Conservation (phyloP, 2,888 invertebrate species). For the Notocelia uddmanniana region DNA sequence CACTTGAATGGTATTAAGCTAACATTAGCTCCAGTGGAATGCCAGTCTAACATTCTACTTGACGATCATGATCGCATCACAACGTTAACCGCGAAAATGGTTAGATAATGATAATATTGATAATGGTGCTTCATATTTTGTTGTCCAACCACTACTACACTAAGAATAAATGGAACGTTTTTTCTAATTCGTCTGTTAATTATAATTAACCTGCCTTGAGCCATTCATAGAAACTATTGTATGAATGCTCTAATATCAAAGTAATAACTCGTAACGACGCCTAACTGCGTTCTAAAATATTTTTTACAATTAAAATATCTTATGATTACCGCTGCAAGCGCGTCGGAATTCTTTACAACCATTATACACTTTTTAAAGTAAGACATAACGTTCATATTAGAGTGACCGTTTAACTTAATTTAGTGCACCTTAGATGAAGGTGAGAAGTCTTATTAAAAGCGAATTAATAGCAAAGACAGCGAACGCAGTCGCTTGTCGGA, state of each 20-base stretch:
- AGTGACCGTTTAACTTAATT: background rate
- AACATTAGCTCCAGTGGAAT: too few species aligned
- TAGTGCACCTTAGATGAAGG: background rate
- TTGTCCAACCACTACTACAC: too few species aligned
- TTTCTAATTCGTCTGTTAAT: too few species aligned
- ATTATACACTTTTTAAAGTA: background rate
- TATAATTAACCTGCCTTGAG: background rate
- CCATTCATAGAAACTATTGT: background rate
- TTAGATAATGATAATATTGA: too few species aligned
- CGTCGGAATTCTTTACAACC: background rate
- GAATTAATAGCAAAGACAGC: slow-evolving; percentile 33
- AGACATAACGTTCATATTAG: background rate
- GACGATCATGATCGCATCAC: too few species aligned
- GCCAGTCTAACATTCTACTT: too few species aligned
- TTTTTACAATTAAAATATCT: slow-evolving; percentile 8
- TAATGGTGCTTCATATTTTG: too few species aligned
- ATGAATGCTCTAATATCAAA: background rate
- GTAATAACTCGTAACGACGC: background rate
- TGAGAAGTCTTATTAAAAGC: slow-evolving; percentile 36
- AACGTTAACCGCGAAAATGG: too few species aligned
- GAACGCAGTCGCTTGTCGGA: slow-evolving; percentile 35
- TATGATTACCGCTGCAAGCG: background rate
- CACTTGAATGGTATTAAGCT: too few species aligned
- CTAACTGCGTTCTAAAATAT: background rate
- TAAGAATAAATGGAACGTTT: too few species aligned